Evolutionary conservation across 1,140 invertebrate genomes (phyloP).

Genomic region (Polypedilum vanderplanki): DNA sequence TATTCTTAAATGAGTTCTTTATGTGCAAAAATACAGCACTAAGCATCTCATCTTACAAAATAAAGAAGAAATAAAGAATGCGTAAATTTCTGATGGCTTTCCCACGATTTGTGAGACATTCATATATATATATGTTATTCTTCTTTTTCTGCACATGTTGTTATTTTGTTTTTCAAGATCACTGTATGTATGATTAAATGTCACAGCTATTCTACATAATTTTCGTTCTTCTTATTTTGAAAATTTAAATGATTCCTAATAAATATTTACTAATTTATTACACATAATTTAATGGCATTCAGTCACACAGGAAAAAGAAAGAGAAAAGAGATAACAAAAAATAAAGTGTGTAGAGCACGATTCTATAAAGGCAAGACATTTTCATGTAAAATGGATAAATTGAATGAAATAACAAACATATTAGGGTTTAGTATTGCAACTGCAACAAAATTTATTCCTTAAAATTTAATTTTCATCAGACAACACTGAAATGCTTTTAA

Average conservation of each 20-base stretch:
- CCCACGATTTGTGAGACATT: not conserved
- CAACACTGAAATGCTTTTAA: not conserved
- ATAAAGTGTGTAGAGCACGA: constrained; percentile 26
- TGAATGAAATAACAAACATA: constrained; percentile 23
- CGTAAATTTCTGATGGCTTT: constrained; percentile 23
- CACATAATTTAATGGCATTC: no score
- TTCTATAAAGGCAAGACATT: not conserved
- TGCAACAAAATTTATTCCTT: not conserved
- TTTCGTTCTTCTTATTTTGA: no score
- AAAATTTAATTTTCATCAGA: not conserved
- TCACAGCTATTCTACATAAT: no score
- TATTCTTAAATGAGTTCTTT: not conserved
- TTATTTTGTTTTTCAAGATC: not conserved
- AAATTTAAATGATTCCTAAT: no score
- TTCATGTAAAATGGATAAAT: constrained; percentile 21
- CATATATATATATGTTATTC: not conserved
- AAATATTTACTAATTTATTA: no score
- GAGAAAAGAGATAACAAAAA: not conserved
- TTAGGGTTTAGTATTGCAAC: not conserved
- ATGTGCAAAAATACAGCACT: not conserved
- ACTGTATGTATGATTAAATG: no score
- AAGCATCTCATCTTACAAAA: constrained; percentile 16
- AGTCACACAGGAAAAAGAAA: no score
- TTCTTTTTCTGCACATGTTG: constrained; percentile 6
- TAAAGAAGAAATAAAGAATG: not conserved